Evolutionary conservation across 1,140 invertebrate species (phyloP), one percentile per base, ranked within the genome.

Genomic region (Penaeus japonicus): DNA sequence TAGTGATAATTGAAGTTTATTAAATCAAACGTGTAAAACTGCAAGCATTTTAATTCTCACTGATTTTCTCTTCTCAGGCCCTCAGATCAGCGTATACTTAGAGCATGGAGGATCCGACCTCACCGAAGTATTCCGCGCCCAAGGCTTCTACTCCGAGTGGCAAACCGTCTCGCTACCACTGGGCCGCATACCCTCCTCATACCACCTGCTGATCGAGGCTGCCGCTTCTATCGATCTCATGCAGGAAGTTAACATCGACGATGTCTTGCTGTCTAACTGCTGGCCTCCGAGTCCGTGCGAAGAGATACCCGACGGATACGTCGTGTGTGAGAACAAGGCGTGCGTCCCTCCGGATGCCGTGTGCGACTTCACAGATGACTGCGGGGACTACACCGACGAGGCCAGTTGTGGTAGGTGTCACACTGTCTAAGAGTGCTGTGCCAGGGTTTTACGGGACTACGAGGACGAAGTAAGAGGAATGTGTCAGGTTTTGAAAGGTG

Each of bases 321-420:
- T 80, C 10, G 27, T 22, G 80, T 90, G 89, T 84, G 81, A 78
- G 22, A 87, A 90, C 24, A 70, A 70, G 22, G 84, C 59, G 18
- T 90, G 89, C 39, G 86, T 59, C n/a, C 89, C 89, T 24, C 27
- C n/a, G 0, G 78, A 32, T 22, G 89, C 82, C 53, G 35, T 65
- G 24, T 90, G 89, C 81, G 89, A 90, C 85, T 90, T 87, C 59
- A 90, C 82, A 18, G 73, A 84, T 30, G 89, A 90, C 47, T 90
- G 89, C 80, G 85, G 78, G 35, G 89, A 90, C 57, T 87, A 80
- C 57, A 59, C 89, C 32, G 89, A 90, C 55, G 89, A 90, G 35
- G 59, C 59, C 4, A 35, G 22, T 39, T 90, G 89, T 81, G 82
- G 89, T 90, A 70, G 81, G 89, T 84, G 39, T 22, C 20, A 35